Evolutionary conservation across 2,888 invertebrate genomes (phyloP).

Genomic region (Rotaria socialis): DNA sequence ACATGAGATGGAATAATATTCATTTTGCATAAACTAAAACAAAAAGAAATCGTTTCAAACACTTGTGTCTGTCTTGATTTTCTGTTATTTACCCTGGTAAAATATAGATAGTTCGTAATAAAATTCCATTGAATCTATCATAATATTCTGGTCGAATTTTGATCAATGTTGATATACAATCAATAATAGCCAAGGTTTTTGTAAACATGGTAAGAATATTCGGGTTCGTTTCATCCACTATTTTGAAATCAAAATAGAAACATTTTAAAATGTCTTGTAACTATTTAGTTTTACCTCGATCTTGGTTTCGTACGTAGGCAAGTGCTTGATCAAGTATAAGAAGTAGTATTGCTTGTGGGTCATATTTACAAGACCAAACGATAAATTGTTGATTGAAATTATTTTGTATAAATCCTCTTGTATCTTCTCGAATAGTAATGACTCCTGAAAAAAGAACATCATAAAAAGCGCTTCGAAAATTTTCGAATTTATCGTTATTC

Average conservation of each 20-base stretch:
- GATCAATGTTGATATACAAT: conserved; percentile 25
- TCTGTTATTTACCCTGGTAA: neutral
- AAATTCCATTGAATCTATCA: neutral
- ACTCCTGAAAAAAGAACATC: neutral
- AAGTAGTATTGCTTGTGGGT: neutral
- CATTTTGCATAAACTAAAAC: neutral
- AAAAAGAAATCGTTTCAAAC: neutral
- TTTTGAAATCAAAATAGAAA: neutral
- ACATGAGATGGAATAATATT: neutral
- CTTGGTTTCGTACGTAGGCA: neutral
- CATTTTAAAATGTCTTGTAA: no score
- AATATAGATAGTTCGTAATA: neutral
- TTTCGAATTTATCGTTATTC: neutral
- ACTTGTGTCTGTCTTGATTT: no score
- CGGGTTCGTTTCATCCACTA: neutral
- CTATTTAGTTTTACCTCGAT: neutral
- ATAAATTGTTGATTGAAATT: conserved; percentile 8
- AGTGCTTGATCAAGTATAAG: conserved; percentile 20
- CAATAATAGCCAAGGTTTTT: neutral
- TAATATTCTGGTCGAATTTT: neutral
- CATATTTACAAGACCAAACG: neutral
- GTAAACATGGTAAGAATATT: neutral
- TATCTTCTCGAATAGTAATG: neutral
- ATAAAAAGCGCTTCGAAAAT: neutral
- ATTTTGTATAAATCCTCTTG: neutral